Percentiles rank a stretch among this genome's conserved stretches.
These are phyloP conservation scores for Neosilurus mollespiculum DNA, from an alignment of 2,797 vertebrate species.

Conservation along the genomic window DNA sequence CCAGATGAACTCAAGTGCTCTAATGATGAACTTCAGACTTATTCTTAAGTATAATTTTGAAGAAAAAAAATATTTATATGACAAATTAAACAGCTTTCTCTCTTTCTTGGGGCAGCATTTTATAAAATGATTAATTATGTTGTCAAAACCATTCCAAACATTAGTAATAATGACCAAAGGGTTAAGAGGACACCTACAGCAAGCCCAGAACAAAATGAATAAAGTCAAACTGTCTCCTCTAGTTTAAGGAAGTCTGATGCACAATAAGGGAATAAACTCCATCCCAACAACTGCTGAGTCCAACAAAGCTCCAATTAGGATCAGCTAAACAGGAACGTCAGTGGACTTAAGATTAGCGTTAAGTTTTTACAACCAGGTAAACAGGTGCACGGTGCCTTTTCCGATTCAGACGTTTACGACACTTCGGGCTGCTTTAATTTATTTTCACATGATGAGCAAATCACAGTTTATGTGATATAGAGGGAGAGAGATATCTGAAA, in stretches of 20 bases:
- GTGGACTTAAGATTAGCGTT: conserved; percentile 18
- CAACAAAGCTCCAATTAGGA: conserved; percentile 43
- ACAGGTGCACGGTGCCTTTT: not conserved
- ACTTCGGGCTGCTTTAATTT: not conserved
- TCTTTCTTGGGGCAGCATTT: conserved; percentile 81
- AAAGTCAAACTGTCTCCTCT: conserved; percentile 71
- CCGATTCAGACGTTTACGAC: not conserved
- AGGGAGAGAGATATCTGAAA: not conserved
- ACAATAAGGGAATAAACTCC: conserved; percentile 43
- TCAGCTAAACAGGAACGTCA: conserved; percentile 20
- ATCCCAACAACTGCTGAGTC: conserved; percentile 44
- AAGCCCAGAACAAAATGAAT: conserved; percentile 75
- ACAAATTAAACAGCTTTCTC: conserved; percentile 73
- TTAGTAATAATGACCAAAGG: conserved; percentile 91
- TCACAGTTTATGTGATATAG: not conserved
- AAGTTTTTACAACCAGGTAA: conserved; percentile 5
- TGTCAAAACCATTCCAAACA: conserved; percentile 95
- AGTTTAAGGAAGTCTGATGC: conserved; percentile 89
- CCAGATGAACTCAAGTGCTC: conserved; percentile 84
- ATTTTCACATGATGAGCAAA: not conserved
- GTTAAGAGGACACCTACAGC: conserved; percentile 91
- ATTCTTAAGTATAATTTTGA: conserved; percentile 54
- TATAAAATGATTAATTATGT: conserved; percentile 82
- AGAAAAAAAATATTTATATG: conserved; percentile 53
- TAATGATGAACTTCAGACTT: conserved; percentile 74